These are phyloP conservation scores for Microplitis mediator DNA, from an alignment of 1,140 invertebrate genomes.

Conservation along the genomic window DNA sequence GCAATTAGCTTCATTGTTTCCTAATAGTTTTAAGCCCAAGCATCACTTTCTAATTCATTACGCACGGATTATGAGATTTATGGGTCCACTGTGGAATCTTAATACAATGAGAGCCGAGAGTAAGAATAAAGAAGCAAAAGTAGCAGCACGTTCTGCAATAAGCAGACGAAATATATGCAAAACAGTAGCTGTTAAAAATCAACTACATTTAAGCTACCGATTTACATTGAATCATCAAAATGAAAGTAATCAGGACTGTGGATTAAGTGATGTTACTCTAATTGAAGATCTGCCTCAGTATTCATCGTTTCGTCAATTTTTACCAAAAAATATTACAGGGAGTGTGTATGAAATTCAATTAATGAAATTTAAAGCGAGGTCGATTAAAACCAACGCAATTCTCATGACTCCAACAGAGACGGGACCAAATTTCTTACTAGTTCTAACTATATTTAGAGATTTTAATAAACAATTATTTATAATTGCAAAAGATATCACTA, in stretches of 20 bases:
- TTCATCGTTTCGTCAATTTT: not conserved
- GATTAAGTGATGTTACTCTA: not conserved
- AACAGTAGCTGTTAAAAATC: slow-evolving; percentile 31
- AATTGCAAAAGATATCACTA: slow-evolving; percentile 1
- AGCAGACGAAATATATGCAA: slow-evolving; percentile 30
- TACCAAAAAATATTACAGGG: not conserved
- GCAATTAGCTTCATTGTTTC: slow-evolving; percentile 30
- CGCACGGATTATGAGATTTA: slow-evolving; percentile 7
- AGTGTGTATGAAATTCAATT: not conserved
- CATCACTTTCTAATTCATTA: slow-evolving; percentile 32
- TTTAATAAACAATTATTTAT: not conserved
- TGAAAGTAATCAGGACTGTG: not conserved
- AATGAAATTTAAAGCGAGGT: not conserved
- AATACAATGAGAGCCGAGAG: slow-evolving; percentile 14
- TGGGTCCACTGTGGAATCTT: slow-evolving; percentile 19
- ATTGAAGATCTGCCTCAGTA: not conserved
- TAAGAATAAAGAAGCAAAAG: slow-evolving; percentile 25
- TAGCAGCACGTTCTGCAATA: slow-evolving; percentile 4
- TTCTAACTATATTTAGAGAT: too few relatives aligned
- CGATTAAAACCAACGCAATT: not conserved
- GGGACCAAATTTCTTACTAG: too few relatives aligned
- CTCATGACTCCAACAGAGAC: not conserved
- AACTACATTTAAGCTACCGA: slow-evolving; percentile 27
- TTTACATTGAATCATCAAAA: not conserved
- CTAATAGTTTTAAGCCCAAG: slow-evolving; percentile 23